phyloP scores from a whole-genome alignment of 1,140 invertebrate species.

The Galleria mellonella region DNA sequence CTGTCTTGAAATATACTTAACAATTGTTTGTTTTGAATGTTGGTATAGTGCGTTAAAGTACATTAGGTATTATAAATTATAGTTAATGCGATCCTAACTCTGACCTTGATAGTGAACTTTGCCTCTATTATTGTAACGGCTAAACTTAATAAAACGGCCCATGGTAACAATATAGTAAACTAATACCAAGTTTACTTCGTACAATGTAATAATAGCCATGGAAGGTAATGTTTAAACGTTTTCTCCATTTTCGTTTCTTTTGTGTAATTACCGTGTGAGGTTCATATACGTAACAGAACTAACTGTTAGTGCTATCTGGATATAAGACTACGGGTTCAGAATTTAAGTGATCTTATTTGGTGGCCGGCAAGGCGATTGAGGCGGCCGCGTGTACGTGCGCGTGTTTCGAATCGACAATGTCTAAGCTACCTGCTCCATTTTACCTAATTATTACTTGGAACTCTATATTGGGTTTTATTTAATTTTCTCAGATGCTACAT shows the following conservation, averaged over 20 bases:
- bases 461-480: slow-evolving; percentile 26
- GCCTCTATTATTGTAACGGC: slow-evolving; percentile 15
- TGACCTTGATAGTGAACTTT: slow-evolving; percentile 6
- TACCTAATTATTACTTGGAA: slow-evolving; percentile 37
- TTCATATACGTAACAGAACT: slow-evolving; percentile 40
- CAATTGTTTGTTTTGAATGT: no score
- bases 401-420: slow-evolving; percentile 40
- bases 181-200: slow-evolving; percentile 23
- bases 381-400: slow-evolving; percentile 21
- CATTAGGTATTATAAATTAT: background rate
- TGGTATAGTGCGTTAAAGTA: no score
- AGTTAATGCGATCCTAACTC: slow-evolving; percentile 1
- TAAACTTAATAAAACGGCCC: slow-evolving; percentile 30
- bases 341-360: slow-evolving; percentile 55
- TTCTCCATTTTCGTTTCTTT: slow-evolving; percentile 39
- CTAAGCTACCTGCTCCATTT: slow-evolving; percentile 29
- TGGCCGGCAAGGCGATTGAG: slow-evolving; percentile 33
- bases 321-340: slow-evolving; percentile 34
- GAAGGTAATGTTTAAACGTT: slow-evolving; percentile 34
- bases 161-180: slow-evolving; percentile 19
- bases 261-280: slow-evolving; percentile 41
- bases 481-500: background rate
- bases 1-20: no score
- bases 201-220: slow-evolving; percentile 13
- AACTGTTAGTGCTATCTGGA: slow-evolving; percentile 38